Percentiles rank a stretch among this genome's conserved stretches.
phyloP scores from a whole-genome alignment of 2,797 vertebrate species.

The Cryptoblepharus egeriae region DNA sequence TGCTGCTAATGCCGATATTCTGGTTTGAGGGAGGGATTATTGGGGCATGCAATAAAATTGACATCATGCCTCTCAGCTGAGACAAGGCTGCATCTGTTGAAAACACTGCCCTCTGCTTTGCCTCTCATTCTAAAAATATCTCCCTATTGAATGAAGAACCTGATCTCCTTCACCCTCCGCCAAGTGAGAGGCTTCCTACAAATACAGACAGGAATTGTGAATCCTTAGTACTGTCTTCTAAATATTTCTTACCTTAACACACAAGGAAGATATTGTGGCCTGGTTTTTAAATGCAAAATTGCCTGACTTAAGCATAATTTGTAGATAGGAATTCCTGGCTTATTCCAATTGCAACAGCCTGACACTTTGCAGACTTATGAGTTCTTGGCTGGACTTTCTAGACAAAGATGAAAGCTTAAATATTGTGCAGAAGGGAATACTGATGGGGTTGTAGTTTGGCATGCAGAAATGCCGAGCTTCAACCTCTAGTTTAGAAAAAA shows the following conservation, averaged over 20 bases:
- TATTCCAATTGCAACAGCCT: neutral
- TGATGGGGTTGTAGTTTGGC: too few relatives aligned
- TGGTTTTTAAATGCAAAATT: neutral
- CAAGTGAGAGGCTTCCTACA: neutral
- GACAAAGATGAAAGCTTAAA: neutral
- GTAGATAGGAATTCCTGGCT: neutral
- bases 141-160: slow-evolving; percentile 1
- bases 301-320: too few relatives aligned
- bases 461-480: too few relatives aligned
- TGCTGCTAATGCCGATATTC: neutral
- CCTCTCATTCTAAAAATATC: slow-evolving; percentile 28
- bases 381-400: neutral
- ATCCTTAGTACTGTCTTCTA: neutral
- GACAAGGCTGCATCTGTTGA: neutral
- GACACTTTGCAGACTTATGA: neutral
- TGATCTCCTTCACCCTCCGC: neutral
- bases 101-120: slow-evolving; percentile 10
- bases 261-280: neutral
- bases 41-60: slow-evolving; percentile 28
- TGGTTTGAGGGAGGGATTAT: slow-evolving; percentile 4
- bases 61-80: slow-evolving; percentile 27
- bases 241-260: neutral
- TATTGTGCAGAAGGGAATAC: neutral
- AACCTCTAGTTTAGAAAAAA: too few relatives aligned
- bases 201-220: neutral